Percentiles rank a stretch among this genome's conserved stretches.
Conservation (phyloP, 2,888 invertebrate genomes). For the Melanostoma scalare region DNA sequence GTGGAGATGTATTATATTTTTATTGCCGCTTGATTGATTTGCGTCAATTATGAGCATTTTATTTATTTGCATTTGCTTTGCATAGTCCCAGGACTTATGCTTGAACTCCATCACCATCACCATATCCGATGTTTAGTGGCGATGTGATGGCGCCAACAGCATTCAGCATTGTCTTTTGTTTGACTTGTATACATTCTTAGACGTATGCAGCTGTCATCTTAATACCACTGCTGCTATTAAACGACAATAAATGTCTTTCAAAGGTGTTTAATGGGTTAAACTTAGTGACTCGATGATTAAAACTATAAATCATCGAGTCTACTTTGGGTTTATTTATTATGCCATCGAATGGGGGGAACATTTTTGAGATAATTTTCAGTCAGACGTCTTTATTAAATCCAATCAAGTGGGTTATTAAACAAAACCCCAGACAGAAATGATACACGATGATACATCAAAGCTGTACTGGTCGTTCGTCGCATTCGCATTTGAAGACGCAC, state of each 20-base stretch:
- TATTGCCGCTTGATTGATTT: slow-evolving; percentile 68
- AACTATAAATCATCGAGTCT: slow-evolving; percentile 28
- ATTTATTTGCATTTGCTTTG: slow-evolving; percentile 63
- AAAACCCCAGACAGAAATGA: slow-evolving; percentile 53
- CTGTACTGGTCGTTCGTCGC: too few species aligned
- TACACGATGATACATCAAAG: not conserved
- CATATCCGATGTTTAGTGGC: slow-evolving; percentile 70
- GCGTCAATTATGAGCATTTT: slow-evolving; percentile 72
- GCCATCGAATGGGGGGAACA: slow-evolving; percentile 29
- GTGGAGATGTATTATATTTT: slow-evolving; percentile 46
- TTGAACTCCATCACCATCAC: slow-evolving; percentile 27
- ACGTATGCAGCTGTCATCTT: slow-evolving; percentile 65
- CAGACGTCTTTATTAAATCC: slow-evolving; percentile 71
- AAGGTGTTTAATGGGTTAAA: slow-evolving; percentile 66
- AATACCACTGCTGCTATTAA: slow-evolving; percentile 62
- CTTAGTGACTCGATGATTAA: slow-evolving; percentile 56
- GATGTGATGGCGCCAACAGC: slow-evolving; percentile 39
- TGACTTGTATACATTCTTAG: not conserved
- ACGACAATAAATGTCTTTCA: slow-evolving; percentile 69
- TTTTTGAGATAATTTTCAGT: slow-evolving; percentile 66
- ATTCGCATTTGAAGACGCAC: slow-evolving; percentile 5
- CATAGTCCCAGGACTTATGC: slow-evolving; percentile 24
- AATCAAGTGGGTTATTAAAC: slow-evolving; percentile 69
- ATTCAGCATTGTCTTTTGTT: slow-evolving; percentile 27
- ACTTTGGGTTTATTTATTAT: slow-evolving; percentile 15